Base-by-base conservation (phyloP, 2,888 invertebrate species). In the Melieria picta region DNA sequence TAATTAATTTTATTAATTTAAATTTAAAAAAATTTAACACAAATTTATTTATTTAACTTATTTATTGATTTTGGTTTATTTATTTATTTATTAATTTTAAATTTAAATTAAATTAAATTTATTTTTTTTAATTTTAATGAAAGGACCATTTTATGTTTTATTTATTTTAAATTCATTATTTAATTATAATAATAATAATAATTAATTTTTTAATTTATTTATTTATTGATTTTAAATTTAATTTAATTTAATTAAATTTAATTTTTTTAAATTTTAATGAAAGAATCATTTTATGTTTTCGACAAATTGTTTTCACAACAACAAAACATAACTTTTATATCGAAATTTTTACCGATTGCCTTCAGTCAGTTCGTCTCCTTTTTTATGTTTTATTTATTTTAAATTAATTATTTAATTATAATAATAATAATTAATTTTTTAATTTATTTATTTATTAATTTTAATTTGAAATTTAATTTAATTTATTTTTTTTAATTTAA, bases 161-260 rank as follows among this genome's bases (percentile, higher is more conserved):
- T 52, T 52, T 52, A 52, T 5, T 30, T 58, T 58, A 16, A 5
- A 30, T 30, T 58, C 9, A 16, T 16, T 5, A 16, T 58, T 58
- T 30, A 30, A 58, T 58, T 58, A 16, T 58, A 30, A 58, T 58
- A 13, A 16, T 58, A 13, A 16, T 58, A 30, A 58, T 58, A 11
- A 5, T 58, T 58, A 9, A 30, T 58, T 30, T 7, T 58, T 30
- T 58, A 30, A 58, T 58, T 58, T 5, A 13, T 58, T 30, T 58
- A 13, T 13, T 16, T 58, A n/a, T 58, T 58, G 43, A 5, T 43
- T 42, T 60, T 60, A 58, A 30, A 13, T 30, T 58, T 13, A 55
- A 55, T n/a, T 60, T 10, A 43, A 42, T 43, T 60, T 4, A 11
- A n/a, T 60, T 60, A 4, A 1, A 42, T 5, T 5, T 60, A 43